A percentile compares a stretch with the other conserved stretches of the same genome.
phyloP scores from a whole-genome alignment of 1,140 invertebrate genomes.

The Chironomus striatipennis region DNA sequence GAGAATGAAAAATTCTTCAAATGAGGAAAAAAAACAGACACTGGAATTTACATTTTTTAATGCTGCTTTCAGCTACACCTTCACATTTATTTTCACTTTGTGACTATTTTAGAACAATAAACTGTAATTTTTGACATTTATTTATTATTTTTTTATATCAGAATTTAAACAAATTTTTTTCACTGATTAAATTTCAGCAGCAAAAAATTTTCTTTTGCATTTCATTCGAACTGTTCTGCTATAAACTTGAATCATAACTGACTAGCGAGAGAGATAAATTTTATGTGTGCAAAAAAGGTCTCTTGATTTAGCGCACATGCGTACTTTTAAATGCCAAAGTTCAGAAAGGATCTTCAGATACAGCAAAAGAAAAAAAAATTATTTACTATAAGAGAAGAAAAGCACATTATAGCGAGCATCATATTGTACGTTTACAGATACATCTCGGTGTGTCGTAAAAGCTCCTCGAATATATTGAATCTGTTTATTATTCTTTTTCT shows the following conservation, averaged over 20 bases:
- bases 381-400: background rate
- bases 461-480: background rate
- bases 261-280: background rate
- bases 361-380: background rate
- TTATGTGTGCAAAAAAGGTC: background rate
- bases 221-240: background rate
- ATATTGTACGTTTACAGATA: background rate
- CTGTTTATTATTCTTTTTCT: background rate
- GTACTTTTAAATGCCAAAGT: background rate
- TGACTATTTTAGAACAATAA: background rate
- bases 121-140: background rate
- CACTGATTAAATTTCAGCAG: background rate
- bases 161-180: background rate
- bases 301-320: background rate
- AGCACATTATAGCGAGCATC: background rate
- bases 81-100: background rate
- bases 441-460: background rate
- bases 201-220: background rate
- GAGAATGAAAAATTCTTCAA: background rate
- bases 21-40: background rate
- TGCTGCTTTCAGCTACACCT: background rate
- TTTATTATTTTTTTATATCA: background rate
- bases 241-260: background rate
- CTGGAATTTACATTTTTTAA: background rate
- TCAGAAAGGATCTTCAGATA: conserved; percentile 2